Evolutionary conservation across 2,888 invertebrate species (phyloP).

Genomic region (Dusona sp.): DNA sequence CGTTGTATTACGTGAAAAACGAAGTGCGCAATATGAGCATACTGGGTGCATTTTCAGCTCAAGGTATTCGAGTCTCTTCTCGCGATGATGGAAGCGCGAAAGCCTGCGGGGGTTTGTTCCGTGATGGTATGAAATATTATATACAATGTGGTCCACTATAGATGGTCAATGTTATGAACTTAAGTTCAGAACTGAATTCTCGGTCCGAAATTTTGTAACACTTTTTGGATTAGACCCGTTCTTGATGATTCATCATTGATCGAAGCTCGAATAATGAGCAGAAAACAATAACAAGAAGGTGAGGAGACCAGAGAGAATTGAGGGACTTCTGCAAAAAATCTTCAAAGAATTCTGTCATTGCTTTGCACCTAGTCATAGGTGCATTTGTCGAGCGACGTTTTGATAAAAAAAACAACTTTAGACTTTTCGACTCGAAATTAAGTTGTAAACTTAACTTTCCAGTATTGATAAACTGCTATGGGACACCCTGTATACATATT

Average conservation of each 20-base stretch:
- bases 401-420: neutral
- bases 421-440: neutral
- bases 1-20: slow-evolving; percentile 5
- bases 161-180: neutral
- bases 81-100: slow-evolving; percentile 48
- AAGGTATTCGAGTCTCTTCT: slow-evolving; percentile 30
- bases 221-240: neutral
- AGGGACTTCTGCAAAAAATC: neutral
- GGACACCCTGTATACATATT: slow-evolving; percentile 6
- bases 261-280: neutral
- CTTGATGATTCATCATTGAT: neutral
- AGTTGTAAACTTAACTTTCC: neutral
- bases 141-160: neutral
- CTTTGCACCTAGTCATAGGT: neutral
- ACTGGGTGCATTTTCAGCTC: slow-evolving; percentile 14
- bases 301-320: neutral
- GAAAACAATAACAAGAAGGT: neutral
- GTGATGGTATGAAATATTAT: neutral
- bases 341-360: neutral
- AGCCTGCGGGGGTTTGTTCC: slow-evolving; percentile 1
- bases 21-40: slow-evolving; percentile 1
- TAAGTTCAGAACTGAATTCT: neutral
- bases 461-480: neutral
- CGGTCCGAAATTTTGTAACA: neutral
- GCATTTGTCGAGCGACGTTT: neutral